Percentiles rank a stretch among this genome's conserved stretches.
These are phyloP conservation scores for Agonopterix arenella DNA, from an alignment of 2,888 invertebrate species.

Conservation along the genomic window DNA sequence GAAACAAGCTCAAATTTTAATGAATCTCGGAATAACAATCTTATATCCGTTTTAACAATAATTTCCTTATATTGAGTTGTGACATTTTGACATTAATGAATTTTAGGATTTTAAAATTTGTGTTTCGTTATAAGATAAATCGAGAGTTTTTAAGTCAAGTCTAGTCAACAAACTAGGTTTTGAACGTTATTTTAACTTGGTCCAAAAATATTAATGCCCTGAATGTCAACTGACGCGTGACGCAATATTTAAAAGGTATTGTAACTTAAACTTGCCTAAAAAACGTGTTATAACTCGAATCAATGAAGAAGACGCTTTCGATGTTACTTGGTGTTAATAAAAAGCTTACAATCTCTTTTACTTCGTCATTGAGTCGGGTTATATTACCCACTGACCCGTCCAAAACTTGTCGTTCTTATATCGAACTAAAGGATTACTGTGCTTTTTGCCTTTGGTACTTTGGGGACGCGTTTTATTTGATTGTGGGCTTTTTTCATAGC, in stretches of 20 bases:
- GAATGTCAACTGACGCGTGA: too few species aligned
- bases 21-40: conserved; percentile 21
- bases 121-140: background rate
- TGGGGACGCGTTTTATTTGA: too few species aligned
- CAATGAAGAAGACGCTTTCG: conserved; percentile 43
- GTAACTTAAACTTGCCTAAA: conserved; percentile 5
- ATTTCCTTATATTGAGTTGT: conserved; percentile 2
- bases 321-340: conserved; percentile 35
- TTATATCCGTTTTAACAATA: background rate
- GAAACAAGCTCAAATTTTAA: conserved; percentile 44
- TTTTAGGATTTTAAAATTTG: background rate
- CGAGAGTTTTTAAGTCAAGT: background rate
- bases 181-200: background rate
- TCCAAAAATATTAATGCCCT: background rate
- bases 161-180: conserved; percentile 14
- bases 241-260: too few species aligned
- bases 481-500: too few species aligned
- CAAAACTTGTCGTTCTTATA: conserved; percentile 13
- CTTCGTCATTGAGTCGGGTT: conserved; percentile 38
- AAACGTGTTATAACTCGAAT: conserved; percentile 25
- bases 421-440: background rate
- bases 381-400: conserved; percentile 44
- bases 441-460: background rate
- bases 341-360: conserved; percentile 29
- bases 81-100: conserved; percentile 3